Percentiles rank a stretch among this genome's conserved stretches.
phyloP scores from a whole-genome alignment of 30 jellyfish, hydroid and myxozoan genomes.

The Aurelia sp. region DNA sequence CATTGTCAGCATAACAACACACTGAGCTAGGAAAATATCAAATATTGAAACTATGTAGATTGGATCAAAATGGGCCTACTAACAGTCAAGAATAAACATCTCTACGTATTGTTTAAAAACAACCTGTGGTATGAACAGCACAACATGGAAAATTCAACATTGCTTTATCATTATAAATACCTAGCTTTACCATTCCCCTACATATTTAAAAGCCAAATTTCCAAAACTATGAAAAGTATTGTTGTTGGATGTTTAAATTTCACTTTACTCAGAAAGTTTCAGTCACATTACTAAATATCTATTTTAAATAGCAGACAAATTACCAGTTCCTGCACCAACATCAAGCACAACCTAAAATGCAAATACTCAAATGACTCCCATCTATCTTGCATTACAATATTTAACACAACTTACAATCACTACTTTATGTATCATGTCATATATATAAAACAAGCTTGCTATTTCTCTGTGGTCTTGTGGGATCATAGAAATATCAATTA shows the following conservation, averaged over 20 bases:
- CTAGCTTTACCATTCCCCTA: too few relatives aligned
- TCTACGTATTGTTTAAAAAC: background rate
- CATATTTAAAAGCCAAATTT: too few relatives aligned
- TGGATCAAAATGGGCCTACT: background rate
- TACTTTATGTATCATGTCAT: too few relatives aligned
- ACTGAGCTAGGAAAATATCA: background rate
- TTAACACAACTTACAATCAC: background rate
- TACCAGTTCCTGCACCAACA: constrained; percentile 99
- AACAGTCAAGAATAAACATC: background rate
- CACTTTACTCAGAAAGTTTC: background rate
- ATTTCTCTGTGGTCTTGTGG: background rate
- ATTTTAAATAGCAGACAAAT: background rate
- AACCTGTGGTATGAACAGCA: too few relatives aligned
- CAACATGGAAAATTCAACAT: too few relatives aligned
- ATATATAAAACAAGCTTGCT: too few relatives aligned
- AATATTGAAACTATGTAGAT: too few relatives aligned
- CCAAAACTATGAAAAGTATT: too few relatives aligned
- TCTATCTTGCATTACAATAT: background rate
- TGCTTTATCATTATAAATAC: too few relatives aligned
- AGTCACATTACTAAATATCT: background rate
- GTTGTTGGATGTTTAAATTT: background rate
- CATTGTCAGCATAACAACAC: background rate
- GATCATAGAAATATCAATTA: background rate
- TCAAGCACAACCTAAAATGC: constrained; percentile 92
- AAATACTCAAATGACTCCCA: constrained; percentile 16